phyloP scores from a whole-genome alignment of 2,888 invertebrate species.

The Heliconius charithonia region DNA sequence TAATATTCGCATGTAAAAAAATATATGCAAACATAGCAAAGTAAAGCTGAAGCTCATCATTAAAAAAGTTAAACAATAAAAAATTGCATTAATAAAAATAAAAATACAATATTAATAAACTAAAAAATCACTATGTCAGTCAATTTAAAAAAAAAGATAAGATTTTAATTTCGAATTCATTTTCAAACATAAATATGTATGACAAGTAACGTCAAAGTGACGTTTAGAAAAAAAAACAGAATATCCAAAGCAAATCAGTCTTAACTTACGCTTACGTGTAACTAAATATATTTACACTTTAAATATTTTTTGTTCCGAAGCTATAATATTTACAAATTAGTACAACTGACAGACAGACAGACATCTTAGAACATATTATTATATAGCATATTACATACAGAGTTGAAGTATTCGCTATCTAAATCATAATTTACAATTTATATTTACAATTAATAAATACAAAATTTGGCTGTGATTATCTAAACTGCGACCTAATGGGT shows the following conservation, averaged over 20 bases:
- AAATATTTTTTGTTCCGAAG: constrained; percentile 52
- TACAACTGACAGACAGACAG: constrained; percentile 2
- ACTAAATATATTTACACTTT: constrained; percentile 59
- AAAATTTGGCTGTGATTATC: constrained; percentile 70
- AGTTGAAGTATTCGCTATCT: constrained; percentile 72
- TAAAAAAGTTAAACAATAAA: constrained; percentile 35
- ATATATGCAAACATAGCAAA: constrained; percentile 55
- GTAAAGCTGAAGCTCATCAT: constrained; percentile 68
- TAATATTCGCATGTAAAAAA: constrained; percentile 37
- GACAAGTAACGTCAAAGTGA: constrained; percentile 12
- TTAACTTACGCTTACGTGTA: constrained; percentile 74
- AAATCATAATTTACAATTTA: constrained; percentile 72
- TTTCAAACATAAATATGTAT: neutral
- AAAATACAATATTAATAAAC: constrained; percentile 54
- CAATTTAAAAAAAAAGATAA: constrained; percentile 60
- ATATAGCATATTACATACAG: constrained; percentile 47
- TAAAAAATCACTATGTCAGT: constrained; percentile 66
- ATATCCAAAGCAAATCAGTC: constrained; percentile 77
- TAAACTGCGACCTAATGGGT: constrained; percentile 28
- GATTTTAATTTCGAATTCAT: constrained; percentile 10
- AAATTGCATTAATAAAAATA: constrained; percentile 48
- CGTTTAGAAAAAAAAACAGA: constrained; percentile 26
- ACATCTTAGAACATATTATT: constrained; percentile 25
- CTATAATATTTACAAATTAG: constrained; percentile 50
- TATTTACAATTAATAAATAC: constrained; percentile 79